Percentiles rank a stretch among this genome's conserved stretches.
These are phyloP conservation scores for Tetheella fluctuosa DNA, from an alignment of 2,888 invertebrate species.

Conservation along the genomic window DNA sequence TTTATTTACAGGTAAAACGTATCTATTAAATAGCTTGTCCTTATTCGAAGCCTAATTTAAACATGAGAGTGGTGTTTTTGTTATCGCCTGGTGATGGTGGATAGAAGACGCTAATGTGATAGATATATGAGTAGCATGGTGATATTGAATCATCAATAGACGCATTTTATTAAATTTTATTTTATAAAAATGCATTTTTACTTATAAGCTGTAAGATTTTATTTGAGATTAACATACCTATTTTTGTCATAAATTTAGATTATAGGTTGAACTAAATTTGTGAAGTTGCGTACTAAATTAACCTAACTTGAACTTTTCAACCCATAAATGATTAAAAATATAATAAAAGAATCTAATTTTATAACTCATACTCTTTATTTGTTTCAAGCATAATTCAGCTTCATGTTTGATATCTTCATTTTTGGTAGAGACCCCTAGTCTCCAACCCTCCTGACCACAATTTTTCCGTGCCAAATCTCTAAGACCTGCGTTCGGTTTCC, in stretches of 20 bases:
- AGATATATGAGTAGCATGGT: too few species aligned
- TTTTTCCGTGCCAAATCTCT: constrained; percentile 87
- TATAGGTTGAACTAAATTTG: constrained; percentile 17
- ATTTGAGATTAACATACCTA: constrained; percentile 12
- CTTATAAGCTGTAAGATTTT: neutral
- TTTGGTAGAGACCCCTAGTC: constrained; percentile 86
- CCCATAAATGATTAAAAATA: constrained; percentile 2
- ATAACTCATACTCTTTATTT: constrained; percentile 83
- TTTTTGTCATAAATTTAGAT: constrained; percentile 16
- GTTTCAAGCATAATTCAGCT: constrained; percentile 90
- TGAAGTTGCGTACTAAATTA: neutral
- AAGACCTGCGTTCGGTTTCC: too few species aligned
- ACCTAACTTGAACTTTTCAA: neutral
- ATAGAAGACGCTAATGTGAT: too few species aligned
- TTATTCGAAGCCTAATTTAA: too few species aligned
- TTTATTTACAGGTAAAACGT: too few species aligned
- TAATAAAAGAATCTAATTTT: constrained; percentile 43
- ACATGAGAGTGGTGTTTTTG: too few species aligned
- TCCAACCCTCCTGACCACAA: constrained; percentile 89
- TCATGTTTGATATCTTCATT: constrained; percentile 88
- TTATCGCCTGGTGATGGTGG: too few species aligned
- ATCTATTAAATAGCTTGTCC: too few species aligned
- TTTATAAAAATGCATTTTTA: neutral
- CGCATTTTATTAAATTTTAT: too few species aligned
- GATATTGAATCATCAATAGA: too few species aligned